Conservation (phyloP, 2,113 vertebrate species). For the Strigops habroptila region DNA sequence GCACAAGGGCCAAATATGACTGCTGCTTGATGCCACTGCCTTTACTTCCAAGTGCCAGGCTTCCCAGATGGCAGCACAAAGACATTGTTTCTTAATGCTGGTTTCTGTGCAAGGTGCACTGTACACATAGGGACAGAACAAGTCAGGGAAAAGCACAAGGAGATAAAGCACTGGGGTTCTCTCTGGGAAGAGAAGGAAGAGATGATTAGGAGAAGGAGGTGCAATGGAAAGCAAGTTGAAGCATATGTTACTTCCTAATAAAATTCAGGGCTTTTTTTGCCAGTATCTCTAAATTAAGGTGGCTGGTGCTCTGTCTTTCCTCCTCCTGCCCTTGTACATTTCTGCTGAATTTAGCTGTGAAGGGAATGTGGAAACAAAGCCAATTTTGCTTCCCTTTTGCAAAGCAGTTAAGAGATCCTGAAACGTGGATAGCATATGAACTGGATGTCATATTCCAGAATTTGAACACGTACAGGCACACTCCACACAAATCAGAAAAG, state of each 20-base stretch:
- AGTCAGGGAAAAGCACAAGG: not conserved
- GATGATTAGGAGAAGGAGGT: not conserved
- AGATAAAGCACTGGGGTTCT: not conserved
- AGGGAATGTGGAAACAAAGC: slow-evolving; percentile 30
- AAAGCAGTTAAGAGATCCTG: slow-evolving; percentile 33
- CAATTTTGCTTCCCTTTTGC: slow-evolving; percentile 28
- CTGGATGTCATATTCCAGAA: slow-evolving; percentile 27
- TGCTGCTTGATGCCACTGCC: not conserved
- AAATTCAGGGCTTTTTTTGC: not conserved
- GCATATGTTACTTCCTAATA: not conserved
- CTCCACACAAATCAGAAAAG: slow-evolving; percentile 28
- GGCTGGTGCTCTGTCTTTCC: not conserved
- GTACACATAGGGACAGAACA: not conserved
- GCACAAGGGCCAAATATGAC: not conserved
- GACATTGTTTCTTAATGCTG: not conserved
- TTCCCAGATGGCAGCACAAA: slow-evolving; percentile 20
- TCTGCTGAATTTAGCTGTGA: slow-evolving; percentile 37
- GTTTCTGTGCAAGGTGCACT: not conserved
- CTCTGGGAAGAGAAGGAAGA: not conserved
- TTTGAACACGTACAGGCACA: not conserved
- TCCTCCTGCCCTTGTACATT: not conserved
- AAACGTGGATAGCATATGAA: slow-evolving; percentile 24
- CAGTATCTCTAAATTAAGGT: not conserved
- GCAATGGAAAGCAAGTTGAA: not conserved
- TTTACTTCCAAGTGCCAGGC: not conserved